Evolutionary conservation across 2,797 vertebrate species (phyloP), one percentile per base, ranked within the genome.

Genomic region (Novumbra hubbsi): DNA sequence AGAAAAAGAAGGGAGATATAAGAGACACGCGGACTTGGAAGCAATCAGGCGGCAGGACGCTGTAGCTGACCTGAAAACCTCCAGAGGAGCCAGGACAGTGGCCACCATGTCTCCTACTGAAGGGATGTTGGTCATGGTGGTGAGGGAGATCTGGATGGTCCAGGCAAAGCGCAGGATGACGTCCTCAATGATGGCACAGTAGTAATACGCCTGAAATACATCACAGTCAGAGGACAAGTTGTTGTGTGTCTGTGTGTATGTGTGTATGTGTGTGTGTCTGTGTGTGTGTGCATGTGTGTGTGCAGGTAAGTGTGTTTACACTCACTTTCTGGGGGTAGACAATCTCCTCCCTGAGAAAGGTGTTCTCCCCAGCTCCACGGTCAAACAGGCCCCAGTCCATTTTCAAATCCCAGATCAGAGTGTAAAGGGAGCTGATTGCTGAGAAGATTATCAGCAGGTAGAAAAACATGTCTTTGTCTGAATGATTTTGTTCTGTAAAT

Each of bases 331-430:
- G 97, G 21, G 98, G 98, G 81, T 99, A 99, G 80, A 99, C 98
- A 6, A 98, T 99, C 88, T 99, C 98, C 88, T 99, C 98, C 71
- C 98, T 92, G 80, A 99, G 94, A 87, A 99, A 99, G 77, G 95
- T 97, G 86, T 99, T 97, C 88, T 99, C 98, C 78, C 98, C 97
- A 11, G 98, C 98, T n/a, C 96, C 96, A 24, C 93, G 95, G 89
- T 99, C 97, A 80, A 99, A 99, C 87, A 99, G 94, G 74, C 98
- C 97, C 98, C 98, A 99, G 90, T 99, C 98, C 98, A 99, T 99
- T 85, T 97, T 97, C 86, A 99, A 94, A 84, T 99, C 98, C 98
- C 97, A 99, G 87, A 98, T 97, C 65, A 99, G 96, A 0, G 97
- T 99, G 84, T 99, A 99, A 71, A 96, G 94, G 27, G 97, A 98